phyloP scores from a whole-genome alignment of 2,797 vertebrate genomes.

The Tauraco hartlaubi region DNA sequence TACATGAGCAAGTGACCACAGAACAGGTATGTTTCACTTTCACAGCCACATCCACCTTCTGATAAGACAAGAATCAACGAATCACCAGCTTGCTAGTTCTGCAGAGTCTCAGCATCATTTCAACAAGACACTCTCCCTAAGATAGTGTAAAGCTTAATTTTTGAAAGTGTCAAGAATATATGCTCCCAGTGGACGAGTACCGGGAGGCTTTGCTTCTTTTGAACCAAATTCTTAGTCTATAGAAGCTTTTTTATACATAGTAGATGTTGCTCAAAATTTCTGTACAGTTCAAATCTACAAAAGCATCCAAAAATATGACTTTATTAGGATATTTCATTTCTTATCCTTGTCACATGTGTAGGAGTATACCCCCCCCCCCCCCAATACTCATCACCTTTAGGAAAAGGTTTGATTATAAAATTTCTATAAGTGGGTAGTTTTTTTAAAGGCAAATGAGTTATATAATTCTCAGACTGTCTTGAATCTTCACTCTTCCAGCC shows the following conservation, averaged over 20 bases:
- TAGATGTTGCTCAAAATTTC: background rate
- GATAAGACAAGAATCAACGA: background rate
- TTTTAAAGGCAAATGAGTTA: background rate
- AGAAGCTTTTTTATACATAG: background rate
- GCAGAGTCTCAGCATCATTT: background rate
- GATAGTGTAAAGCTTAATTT: background rate
- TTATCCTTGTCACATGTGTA: background rate
- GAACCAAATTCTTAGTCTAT: background rate
- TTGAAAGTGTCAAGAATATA: background rate
- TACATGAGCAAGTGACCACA: background rate
- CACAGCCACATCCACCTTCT: background rate
- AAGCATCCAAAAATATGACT: background rate
- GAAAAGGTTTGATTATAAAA: background rate
- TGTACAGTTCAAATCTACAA: background rate
- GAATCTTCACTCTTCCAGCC: background rate
- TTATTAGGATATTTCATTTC: background rate
- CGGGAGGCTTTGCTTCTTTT: background rate
- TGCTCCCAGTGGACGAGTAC: background rate
- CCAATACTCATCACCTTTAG: background rate
- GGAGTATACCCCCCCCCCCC: background rate
- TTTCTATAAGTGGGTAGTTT: rapidly evolving
- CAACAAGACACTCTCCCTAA: background rate
- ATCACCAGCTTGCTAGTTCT: background rate
- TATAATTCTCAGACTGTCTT: background rate
- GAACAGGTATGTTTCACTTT: background rate